Percentiles rank a stretch among this genome's conserved stretches.
Evolutionary conservation across 2,113 vertebrate genomes (phyloP).

Genomic region (Empidonax traillii): DNA sequence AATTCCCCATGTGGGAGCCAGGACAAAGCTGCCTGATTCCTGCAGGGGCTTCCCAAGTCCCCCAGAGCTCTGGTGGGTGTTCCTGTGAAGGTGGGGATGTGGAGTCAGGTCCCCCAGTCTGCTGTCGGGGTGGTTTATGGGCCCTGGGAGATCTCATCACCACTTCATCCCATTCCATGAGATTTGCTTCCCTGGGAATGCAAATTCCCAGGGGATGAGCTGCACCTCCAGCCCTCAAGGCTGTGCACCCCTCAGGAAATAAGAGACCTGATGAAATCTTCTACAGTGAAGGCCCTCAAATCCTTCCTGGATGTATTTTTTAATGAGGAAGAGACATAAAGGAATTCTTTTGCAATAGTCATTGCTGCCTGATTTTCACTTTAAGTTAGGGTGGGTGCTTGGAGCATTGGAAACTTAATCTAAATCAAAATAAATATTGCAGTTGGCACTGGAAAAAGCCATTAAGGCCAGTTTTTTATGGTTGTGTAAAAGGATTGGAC

Average conservation of each 20-base stretch:
- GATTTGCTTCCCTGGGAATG: background rate
- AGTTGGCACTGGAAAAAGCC: background rate
- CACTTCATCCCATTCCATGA: background rate
- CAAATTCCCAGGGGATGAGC: background rate
- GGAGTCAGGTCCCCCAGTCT: background rate
- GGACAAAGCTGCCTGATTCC: background rate
- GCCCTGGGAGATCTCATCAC: background rate
- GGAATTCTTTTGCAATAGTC: background rate
- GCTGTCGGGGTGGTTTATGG: background rate
- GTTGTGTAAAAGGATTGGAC: background rate
- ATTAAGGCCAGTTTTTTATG: background rate
- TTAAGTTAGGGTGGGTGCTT: background rate
- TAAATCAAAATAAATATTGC: background rate
- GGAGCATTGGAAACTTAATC: background rate
- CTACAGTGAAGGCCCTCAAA: accelerated
- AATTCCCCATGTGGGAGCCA: background rate
- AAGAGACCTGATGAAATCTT: background rate
- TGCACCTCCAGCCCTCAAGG: background rate
- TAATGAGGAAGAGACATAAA: background rate
- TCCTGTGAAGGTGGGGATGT: background rate
- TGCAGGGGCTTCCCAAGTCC: background rate
- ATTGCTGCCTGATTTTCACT: background rate
- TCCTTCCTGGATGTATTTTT: background rate
- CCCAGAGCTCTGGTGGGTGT: background rate
- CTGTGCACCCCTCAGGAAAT: background rate